A percentile compares a stretch with the other conserved stretches of the same genome.
Evolutionary conservation across 2,888 invertebrate genomes (phyloP).

Genomic region (Diadegma fenestrale): DNA sequence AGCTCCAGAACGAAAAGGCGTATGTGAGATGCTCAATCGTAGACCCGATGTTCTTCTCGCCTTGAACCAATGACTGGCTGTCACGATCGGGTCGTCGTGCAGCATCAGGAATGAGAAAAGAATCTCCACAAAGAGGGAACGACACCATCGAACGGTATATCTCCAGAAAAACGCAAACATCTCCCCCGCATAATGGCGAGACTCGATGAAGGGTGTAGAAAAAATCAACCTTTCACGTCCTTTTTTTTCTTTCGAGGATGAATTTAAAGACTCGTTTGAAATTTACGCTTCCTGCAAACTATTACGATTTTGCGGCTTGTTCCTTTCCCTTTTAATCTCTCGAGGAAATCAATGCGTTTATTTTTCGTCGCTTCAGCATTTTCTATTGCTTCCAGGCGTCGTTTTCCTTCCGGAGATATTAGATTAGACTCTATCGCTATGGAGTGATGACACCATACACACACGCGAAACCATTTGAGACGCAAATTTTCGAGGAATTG

Average conservation of each 20-base stretch:
- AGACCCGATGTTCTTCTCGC: not conserved
- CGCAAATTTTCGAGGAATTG: conserved; percentile 66
- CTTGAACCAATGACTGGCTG: not conserved
- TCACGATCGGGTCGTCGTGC: conserved; percentile 67
- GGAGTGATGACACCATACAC: conserved; percentile 71
- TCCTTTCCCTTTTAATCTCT: conserved; percentile 25
- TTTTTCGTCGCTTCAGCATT: not conserved
- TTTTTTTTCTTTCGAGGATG: not conserved
- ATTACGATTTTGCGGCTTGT: conserved; percentile 54
- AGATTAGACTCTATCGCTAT: conserved; percentile 73
- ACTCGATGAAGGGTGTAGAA: conserved; percentile 21
- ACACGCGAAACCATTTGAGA: conserved; percentile 72
- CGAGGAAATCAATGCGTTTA: conserved; percentile 54
- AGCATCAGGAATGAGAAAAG: conserved; percentile 76
- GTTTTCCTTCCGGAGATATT: conserved; percentile 40
- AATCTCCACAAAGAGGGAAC: conserved; percentile 52
- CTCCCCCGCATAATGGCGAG: conserved; percentile 17
- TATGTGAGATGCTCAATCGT: not conserved
- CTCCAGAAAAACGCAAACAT: conserved; percentile 24
- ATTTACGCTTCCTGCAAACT: conserved; percentile 45
- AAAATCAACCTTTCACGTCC: conserved; percentile 30
- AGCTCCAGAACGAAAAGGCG: conserved; percentile 11
- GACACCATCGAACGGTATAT: conserved; percentile 7
- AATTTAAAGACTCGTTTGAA: conserved; percentile 37
- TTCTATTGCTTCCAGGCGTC: conserved; percentile 16